A percentile compares a stretch with the other conserved stretches of the same genome.
Conservation (phyloP, 2,888 invertebrate genomes). For the Notocelia uddmanniana region DNA sequence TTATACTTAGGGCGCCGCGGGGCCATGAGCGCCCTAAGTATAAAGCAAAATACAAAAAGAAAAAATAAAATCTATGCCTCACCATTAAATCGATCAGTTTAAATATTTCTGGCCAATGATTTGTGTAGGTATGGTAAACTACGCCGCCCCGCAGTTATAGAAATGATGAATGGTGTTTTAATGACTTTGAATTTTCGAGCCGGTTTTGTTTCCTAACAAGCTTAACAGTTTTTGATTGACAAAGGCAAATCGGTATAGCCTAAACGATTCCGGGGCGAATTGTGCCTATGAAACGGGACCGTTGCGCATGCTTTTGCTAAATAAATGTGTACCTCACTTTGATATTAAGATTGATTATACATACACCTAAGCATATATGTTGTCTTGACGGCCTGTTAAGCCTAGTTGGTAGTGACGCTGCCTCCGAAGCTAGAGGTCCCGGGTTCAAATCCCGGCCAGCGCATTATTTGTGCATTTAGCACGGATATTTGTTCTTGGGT, state of each 20-base stretch:
- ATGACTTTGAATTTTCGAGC: conserved; percentile 47
- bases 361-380: too few species aligned
- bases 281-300: background rate
- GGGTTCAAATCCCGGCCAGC: too few species aligned
- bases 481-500: too few species aligned
- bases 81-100: conserved; percentile 13
- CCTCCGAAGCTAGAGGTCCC: too few species aligned
- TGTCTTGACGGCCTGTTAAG: too few species aligned
- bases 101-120: conserved; percentile 20
- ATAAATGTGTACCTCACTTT: too few species aligned
- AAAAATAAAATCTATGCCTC: background rate
- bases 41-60: background rate
- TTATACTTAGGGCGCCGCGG: too few species aligned
- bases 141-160: conserved; percentile 20
- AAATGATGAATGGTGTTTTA: conserved; percentile 49
- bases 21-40: too few species aligned
- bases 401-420: too few species aligned
- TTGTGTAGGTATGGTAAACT: conserved; percentile 27
- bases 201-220: conserved; percentile 38
- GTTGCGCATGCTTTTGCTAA: too few species aligned
- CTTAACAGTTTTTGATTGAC: conserved; percentile 15
- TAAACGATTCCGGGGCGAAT: background rate
- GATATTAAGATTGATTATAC: too few species aligned
- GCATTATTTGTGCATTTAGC: too few species aligned
- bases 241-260: background rate